Base-by-base conservation (phyloP, 2,888 invertebrate species). In the Trichacis sp. region DNA sequence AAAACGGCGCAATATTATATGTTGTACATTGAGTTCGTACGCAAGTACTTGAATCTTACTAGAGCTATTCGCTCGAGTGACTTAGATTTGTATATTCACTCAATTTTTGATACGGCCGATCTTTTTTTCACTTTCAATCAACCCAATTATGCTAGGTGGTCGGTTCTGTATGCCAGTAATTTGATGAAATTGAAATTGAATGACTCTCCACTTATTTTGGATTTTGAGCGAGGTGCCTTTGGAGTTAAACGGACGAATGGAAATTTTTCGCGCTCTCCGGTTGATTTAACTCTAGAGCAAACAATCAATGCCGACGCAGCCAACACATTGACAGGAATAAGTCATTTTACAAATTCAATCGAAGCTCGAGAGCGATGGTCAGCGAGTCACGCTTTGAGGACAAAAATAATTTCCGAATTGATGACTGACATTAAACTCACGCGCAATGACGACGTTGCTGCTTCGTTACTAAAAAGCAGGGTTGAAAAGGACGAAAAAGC, bases 101-200 rank as follows among this genome's bases (percentile, higher is more conserved):
- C 33, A 33, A 3, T 33, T 33, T 33, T 33, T 33, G 33, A 33
- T n/a, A 33, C n/a, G n/a, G n/a, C n/a, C n/a, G n/a, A 24, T 8
- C 24, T 24, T 24, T 81, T 81, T 71, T 81, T 82, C 50, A 59
- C 57, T 2, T 72, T 69, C 33, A 80, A 81, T 63, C 79, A 82
- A 15, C 77, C 49, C 53, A 83, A 82, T 54, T 81, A 83, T 71
- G 71, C 80, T 46, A 71, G 77, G 2, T 82, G 75, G 69, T 55
- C 72, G 6, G 72, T 77, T 5, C 64, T 57, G 64, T 82, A 81
- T 53, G 52, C 52, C 19, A 68, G 71, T 29, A 82, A 80, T 69
- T 73, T 83, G 46, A 45, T 66, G n/a, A 77, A 76, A 6, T 69
- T 81, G 5, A 24, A 24, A 24, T 24, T 24, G 24, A 24, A 24